Conservation (phyloP, 2,888 invertebrate species). For the Rhagophthalmus giganteus region DNA sequence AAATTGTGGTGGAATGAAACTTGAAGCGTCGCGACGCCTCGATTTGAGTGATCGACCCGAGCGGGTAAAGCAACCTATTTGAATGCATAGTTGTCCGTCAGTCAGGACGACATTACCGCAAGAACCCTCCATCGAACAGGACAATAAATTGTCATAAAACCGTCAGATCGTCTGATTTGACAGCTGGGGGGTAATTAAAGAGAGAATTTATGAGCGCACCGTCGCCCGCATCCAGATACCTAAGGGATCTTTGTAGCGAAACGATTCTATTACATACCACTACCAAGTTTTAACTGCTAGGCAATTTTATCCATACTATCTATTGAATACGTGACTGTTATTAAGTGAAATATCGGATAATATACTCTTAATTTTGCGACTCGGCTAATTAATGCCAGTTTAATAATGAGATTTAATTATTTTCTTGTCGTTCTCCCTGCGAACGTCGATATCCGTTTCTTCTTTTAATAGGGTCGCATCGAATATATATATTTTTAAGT, state of each 20-base stretch:
- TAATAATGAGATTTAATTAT: neutral
- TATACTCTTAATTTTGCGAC: neutral
- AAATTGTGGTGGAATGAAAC: conserved; percentile 36
- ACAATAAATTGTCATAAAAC: conserved; percentile 69
- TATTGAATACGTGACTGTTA: conserved; percentile 13
- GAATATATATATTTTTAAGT: no score
- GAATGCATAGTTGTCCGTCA: conserved; percentile 77
- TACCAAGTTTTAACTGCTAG: conserved; percentile 12
- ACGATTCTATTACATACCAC: conserved; percentile 27
- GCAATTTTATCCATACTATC: conserved; percentile 7
- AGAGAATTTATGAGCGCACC: conserved; percentile 56
- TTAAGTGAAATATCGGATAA: neutral
- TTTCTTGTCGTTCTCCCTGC: no score
- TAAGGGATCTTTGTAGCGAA: conserved; percentile 37
- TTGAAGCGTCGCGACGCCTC: conserved; percentile 33
- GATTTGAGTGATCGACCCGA: conserved; percentile 37
- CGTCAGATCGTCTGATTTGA: conserved; percentile 75
- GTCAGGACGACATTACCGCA: conserved; percentile 65
- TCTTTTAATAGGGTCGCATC: no score
- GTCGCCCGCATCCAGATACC: conserved; percentile 53
- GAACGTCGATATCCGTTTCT: no score
- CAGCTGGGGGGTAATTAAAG: conserved; percentile 59
- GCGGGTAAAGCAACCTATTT: conserved; percentile 70
- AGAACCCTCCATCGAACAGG: conserved; percentile 63
- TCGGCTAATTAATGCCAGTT: neutral